phyloP scores from a whole-genome alignment of 2,888 invertebrate genomes.

The Apamea anceps region DNA sequence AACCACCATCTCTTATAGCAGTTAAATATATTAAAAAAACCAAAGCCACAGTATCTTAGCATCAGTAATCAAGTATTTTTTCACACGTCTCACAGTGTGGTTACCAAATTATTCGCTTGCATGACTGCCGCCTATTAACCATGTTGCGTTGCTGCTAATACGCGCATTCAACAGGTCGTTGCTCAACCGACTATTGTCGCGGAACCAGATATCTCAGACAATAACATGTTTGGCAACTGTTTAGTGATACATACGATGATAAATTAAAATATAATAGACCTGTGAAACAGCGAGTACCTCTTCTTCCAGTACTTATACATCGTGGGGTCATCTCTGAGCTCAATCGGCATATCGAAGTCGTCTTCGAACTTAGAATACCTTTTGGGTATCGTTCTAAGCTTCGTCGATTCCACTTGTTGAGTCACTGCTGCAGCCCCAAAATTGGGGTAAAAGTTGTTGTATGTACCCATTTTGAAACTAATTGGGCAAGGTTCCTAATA shows the following conservation, averaged over 20 bases:
- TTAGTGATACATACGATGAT: slow-evolving; percentile 43
- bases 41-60: neutral
- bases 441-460: slow-evolving; percentile 6
- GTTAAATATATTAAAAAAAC: too few species aligned
- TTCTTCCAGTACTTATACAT: slow-evolving; percentile 97
- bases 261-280: too few species aligned
- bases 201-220: slow-evolving; percentile 69
- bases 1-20: too few species aligned
- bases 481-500: too few species aligned
- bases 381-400: slow-evolving; percentile 78
- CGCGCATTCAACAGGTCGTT: slow-evolving; percentile 70
- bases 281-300: slow-evolving; percentile 96
- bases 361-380: slow-evolving; percentile 74
- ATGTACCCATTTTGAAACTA: slow-evolving; percentile 1
- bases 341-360: slow-evolving; percentile 88
- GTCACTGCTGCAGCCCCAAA: slow-evolving; percentile 52
- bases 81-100: slow-evolving; percentile 46
- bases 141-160: slow-evolving; percentile 54
- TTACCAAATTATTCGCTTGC: slow-evolving; percentile 68
- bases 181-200: slow-evolving; percentile 70
- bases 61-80: slow-evolving; percentile 19
- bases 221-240: slow-evolving; percentile 66
- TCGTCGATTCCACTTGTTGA: slow-evolving; percentile 72
- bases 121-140: slow-evolving; percentile 69
- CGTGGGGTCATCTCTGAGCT: slow-evolving; percentile 91